Evolutionary conservation across 2,888 invertebrate genomes (phyloP).

Genomic region (Brachyptera risi): DNA sequence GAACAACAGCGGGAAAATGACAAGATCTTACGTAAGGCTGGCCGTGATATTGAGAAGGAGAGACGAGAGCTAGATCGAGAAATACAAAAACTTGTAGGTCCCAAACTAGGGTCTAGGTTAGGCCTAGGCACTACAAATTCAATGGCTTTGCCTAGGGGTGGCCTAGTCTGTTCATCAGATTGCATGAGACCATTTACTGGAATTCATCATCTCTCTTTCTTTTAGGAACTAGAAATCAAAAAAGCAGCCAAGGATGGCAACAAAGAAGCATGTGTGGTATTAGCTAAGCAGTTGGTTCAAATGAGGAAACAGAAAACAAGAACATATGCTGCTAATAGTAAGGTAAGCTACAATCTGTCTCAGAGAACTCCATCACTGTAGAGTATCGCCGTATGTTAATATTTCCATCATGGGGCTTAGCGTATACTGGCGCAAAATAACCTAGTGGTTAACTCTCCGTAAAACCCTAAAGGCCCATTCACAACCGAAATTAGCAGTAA

Average conservation of each 20-base stretch:
- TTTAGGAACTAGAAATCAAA: constrained; percentile 79
- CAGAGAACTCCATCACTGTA: constrained; percentile 10
- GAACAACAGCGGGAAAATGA: constrained; percentile 85
- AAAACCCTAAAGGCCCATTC: no score
- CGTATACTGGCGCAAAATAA: no score
- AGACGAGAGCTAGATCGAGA: constrained; percentile 76
- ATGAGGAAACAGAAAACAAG: constrained; percentile 83
- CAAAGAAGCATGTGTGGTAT: constrained; percentile 72
- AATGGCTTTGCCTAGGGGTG: not conserved
- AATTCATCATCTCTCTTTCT: no score
- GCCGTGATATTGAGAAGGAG: constrained; percentile 81
- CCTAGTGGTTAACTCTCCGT: no score
- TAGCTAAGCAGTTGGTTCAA: constrained; percentile 87
- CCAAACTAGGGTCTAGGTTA: not conserved
- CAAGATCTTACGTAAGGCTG: constrained; percentile 70
- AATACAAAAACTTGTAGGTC: constrained; percentile 78
- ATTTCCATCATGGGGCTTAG: no score
- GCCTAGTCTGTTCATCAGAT: no score
- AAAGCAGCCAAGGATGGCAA: constrained; percentile 85
- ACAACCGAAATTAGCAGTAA: no score
- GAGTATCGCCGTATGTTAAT: no score
- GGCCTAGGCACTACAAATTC: not conserved
- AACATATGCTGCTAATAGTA: constrained; percentile 75
- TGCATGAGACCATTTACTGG: no score
- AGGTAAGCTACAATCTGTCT: constrained; percentile 49